Percentiles rank a stretch among this genome's conserved stretches.
These are phyloP conservation scores for Tapirus terrestris DNA, from an alignment of 2,113 vertebrate species.

Conservation along the genomic window DNA sequence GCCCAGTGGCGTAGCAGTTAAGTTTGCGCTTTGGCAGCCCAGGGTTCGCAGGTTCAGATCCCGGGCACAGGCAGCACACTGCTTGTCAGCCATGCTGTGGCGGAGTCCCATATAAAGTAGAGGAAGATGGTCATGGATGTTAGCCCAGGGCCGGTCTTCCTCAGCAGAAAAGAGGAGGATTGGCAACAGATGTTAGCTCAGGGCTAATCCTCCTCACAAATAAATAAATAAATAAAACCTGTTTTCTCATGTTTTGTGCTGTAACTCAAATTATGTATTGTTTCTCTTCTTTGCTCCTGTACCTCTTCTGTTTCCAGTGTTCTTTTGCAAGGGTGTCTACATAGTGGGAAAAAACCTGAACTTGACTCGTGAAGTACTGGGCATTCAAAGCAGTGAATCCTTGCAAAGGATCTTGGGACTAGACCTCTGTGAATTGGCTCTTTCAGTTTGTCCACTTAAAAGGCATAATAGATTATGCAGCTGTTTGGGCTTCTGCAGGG, in stretches of 20 bases:
- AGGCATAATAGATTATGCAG: slow-evolving; percentile 59
- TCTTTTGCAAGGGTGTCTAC: background rate
- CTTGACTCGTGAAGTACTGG: slow-evolving; percentile 59
- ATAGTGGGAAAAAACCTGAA: slow-evolving; percentile 46
- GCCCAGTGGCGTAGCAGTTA: too few species aligned
- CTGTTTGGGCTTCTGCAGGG: slow-evolving; percentile 50
- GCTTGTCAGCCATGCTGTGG: too few species aligned
- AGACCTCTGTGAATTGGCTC: slow-evolving; percentile 64
- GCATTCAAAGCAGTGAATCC: slow-evolving; percentile 44
- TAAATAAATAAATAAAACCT: background rate
- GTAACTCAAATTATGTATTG: background rate
- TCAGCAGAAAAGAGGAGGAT: too few species aligned
- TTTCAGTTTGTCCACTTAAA: slow-evolving; percentile 70
- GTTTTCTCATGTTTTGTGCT: slow-evolving; percentile 51
- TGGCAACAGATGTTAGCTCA: too few species aligned
- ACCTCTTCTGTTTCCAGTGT: slow-evolving; percentile 16
- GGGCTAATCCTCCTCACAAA: too few species aligned
- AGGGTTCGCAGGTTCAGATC: too few species aligned
- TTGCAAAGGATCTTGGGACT: slow-evolving; percentile 56
- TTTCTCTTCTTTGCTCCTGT: slow-evolving; percentile 1
- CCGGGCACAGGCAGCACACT: too few species aligned
- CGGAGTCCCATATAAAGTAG: too few species aligned
- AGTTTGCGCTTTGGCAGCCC: too few species aligned
- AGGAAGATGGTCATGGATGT: too few species aligned
- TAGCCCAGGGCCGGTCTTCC: too few species aligned